phyloP scores from a whole-genome alignment of 2,888 invertebrate genomes.

The Drosophila longiperda region DNA sequence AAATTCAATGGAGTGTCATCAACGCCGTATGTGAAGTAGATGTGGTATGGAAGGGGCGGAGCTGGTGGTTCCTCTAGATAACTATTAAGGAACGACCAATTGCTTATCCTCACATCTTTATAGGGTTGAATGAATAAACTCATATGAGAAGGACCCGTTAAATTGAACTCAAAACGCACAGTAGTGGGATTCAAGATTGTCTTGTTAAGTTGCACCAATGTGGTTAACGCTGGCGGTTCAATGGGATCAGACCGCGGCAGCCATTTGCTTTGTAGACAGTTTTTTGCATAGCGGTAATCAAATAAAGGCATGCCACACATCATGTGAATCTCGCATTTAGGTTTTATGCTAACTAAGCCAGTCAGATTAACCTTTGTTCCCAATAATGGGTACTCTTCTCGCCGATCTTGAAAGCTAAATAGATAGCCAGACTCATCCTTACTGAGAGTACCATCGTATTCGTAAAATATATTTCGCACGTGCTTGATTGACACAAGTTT shows the following conservation, averaged over 20 bases:
- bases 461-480: slow-evolving; percentile 84
- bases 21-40: slow-evolving; percentile 1
- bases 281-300: slow-evolving; percentile 4
- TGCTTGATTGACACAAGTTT: slow-evolving; percentile 82
- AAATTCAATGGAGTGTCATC: slow-evolving; percentile 9
- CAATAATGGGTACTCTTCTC: slow-evolving; percentile 46
- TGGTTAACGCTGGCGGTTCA: background rate
- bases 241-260: slow-evolving; percentile 3
- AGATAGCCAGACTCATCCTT: slow-evolving; percentile 85
- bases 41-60: background rate
- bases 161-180: slow-evolving; percentile 65
- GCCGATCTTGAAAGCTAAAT: slow-evolving; percentile 85
- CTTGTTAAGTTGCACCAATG: background rate
- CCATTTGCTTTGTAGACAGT: slow-evolving; percentile 11
- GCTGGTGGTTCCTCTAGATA: slow-evolving; percentile 6
- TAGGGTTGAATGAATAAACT: slow-evolving; percentile 72
- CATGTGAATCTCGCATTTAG: slow-evolving; percentile 57
- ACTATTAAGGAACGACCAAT: slow-evolving; percentile 71
- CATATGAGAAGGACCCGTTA: slow-evolving; percentile 76
- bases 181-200: slow-evolving; percentile 19
- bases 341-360: slow-evolving; percentile 49
- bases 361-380: slow-evolving; percentile 57
- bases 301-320: slow-evolving; percentile 11
- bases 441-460: slow-evolving; percentile 75
- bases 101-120: slow-evolving; percentile 57